Evolutionary conservation across 2,797 vertebrate species (phyloP).

Genomic region (Stomatorhinus walkeri): DNA sequence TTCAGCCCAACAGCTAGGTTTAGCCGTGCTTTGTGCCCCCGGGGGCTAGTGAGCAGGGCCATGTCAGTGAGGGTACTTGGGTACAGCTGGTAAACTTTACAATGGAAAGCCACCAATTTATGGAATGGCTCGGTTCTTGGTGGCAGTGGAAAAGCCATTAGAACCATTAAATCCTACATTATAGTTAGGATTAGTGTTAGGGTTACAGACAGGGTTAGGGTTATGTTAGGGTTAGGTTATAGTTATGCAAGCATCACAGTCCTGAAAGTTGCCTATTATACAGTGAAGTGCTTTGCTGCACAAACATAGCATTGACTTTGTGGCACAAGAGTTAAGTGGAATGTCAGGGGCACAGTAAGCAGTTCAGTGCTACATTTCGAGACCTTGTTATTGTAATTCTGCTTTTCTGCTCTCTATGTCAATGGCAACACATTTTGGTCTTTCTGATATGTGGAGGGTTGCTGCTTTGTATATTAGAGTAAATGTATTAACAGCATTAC

Average conservation of each 20-base stretch:
- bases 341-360: conserved; percentile 44
- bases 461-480: background rate
- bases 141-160: background rate
- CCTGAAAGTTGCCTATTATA: background rate
- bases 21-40: background rate
- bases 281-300: background rate
- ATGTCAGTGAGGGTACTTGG: background rate
- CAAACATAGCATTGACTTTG: background rate
- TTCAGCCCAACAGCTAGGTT: background rate
- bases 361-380: conserved; percentile 61
- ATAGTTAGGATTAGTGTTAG: background rate
- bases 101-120: background rate
- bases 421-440: background rate
- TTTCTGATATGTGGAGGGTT: background rate
- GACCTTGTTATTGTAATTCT: conserved; percentile 48
- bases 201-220: background rate
- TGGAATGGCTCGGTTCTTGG: background rate
- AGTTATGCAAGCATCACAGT: background rate
- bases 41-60: background rate
- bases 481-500: background rate
- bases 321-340: conserved; percentile 23
- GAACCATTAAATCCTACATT: background rate
- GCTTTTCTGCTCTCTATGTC: conserved; percentile 34
- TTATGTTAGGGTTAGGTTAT: background rate
- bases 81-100: background rate